These are phyloP conservation scores for Suncus etruscus DNA, from an alignment of 2,113 vertebrate genomes.

Conservation along the genomic window DNA sequence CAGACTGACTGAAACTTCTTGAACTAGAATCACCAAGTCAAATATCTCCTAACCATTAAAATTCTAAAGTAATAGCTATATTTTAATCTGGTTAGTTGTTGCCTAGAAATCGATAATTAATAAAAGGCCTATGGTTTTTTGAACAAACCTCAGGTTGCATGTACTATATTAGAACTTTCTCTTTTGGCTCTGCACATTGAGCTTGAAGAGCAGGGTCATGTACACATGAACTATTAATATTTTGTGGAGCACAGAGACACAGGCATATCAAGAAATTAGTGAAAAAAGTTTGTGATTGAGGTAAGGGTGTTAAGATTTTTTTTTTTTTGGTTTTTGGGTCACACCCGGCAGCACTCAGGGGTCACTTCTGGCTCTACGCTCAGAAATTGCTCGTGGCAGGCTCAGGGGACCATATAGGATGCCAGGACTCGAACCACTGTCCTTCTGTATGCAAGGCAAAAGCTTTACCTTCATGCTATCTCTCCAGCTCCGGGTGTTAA, in stretches of 20 bases:
- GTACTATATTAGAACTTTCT: neutral
- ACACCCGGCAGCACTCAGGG: too few relatives aligned
- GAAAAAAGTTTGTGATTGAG: neutral
- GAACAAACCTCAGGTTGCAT: neutral
- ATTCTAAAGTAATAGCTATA: neutral
- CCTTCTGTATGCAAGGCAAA: too few relatives aligned
- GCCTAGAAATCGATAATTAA: neutral
- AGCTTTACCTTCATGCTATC: too few relatives aligned
- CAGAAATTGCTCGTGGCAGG: too few relatives aligned
- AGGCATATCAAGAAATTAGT: neutral
- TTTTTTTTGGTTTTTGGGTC: too few relatives aligned
- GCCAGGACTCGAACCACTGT: too few relatives aligned
- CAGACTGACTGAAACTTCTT: neutral
- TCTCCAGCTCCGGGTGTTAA: too few relatives aligned
- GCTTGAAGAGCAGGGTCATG: fast-evolving
- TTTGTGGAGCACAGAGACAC: neutral
- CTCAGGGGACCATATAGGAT: too few relatives aligned
- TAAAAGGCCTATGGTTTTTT: neutral
- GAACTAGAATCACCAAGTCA: neutral
- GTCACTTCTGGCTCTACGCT: too few relatives aligned
- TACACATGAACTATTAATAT: neutral
- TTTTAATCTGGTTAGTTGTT: neutral
- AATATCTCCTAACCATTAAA: neutral
- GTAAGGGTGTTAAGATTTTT: neutral
- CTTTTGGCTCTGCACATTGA: neutral